Evolutionary conservation across 2,113 vertebrate species (phyloP).

Genomic region (Taurulus bubalis): DNA sequence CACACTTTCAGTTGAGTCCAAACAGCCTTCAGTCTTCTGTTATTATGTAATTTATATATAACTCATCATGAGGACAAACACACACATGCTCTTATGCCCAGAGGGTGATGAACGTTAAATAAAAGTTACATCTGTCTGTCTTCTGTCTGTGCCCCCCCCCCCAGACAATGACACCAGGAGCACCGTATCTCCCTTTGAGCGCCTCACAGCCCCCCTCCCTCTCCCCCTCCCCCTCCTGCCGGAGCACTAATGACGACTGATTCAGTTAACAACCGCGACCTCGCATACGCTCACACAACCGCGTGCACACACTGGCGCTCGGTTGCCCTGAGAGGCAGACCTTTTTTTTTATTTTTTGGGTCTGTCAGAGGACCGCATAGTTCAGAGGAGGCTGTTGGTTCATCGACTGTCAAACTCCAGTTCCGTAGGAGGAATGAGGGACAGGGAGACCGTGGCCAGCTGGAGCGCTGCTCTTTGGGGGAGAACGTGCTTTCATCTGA

Average conservation of each 20-base stretch:
- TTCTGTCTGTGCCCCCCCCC: too few species aligned
- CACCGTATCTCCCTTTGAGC: slow-evolving; percentile 3
- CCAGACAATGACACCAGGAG: neutral
- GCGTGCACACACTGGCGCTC: slow-evolving; percentile 15
- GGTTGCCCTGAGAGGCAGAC: slow-evolving; percentile 37
- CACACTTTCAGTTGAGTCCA: slow-evolving; percentile 46
- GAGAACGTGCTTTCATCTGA: slow-evolving; percentile 25
- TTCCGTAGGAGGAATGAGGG: slow-evolving; percentile 23
- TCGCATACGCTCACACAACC: slow-evolving; percentile 7
- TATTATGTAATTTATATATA: slow-evolving; percentile 51
- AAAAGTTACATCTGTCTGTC: neutral
- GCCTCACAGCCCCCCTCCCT: neutral
- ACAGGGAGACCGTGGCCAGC: slow-evolving; percentile 27
- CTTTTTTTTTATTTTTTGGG: neutral
- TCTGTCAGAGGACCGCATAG: slow-evolving; percentile 33
- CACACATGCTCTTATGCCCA: neutral
- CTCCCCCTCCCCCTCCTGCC: slow-evolving; percentile 17
- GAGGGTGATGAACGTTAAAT: neutral
- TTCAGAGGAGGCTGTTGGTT: slow-evolving; percentile 35
- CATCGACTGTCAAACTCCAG: slow-evolving; percentile 13
- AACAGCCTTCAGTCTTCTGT: slow-evolving; percentile 25
- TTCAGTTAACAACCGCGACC: slow-evolving; percentile 59
- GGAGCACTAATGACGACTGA: slow-evolving; percentile 64
- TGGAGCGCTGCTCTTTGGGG: slow-evolving; percentile 14
- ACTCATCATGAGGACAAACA: slow-evolving; percentile 41